These are phyloP conservation scores for Porites lutea DNA, from an alignment of 64 coral and sea anemone species.

Conservation along the genomic window DNA sequence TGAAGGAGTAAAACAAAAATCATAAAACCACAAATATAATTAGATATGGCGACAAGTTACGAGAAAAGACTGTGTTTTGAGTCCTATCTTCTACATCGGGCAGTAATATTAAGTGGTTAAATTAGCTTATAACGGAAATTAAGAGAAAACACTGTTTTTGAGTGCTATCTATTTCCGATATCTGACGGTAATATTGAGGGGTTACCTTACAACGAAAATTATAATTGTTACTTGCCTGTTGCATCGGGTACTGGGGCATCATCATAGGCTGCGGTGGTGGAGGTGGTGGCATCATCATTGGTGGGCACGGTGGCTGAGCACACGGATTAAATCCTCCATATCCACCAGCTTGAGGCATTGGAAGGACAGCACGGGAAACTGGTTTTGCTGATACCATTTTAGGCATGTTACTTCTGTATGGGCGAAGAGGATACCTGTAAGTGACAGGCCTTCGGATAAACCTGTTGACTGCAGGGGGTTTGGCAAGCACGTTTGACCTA, in stretches of 20 bases:
- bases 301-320: not conserved
- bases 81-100: too few relatives aligned
- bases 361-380: slow-evolving; percentile 40
- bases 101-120: too few relatives aligned
- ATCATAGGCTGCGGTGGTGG: slow-evolving; percentile 15
- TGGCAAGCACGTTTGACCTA: slow-evolving; percentile 23
- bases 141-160: too few relatives aligned
- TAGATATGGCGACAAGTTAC: too few relatives aligned
- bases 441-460: slow-evolving; percentile 25
- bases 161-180: too few relatives aligned
- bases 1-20: not conserved
- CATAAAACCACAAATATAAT: not conserved
- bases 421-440: slow-evolving; percentile 38
- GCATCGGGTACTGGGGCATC: slow-evolving; percentile 10
- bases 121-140: too few relatives aligned
- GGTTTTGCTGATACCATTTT: slow-evolving; percentile 39
- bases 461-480: slow-evolving; percentile 15
- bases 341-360: slow-evolving; percentile 11
- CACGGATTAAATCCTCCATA: not conserved
- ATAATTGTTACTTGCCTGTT: too few relatives aligned
- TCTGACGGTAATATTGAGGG: too few relatives aligned
- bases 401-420: slow-evolving; percentile 33
- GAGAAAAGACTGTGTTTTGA: too few relatives aligned
- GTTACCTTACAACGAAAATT: too few relatives aligned
- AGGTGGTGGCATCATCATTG: slow-evolving; percentile 33